Percentiles rank a stretch among this genome's conserved stretches.
phyloP scores from a whole-genome alignment of 2,113 vertebrate genomes.

The Pelmatolapia mariae region DNA sequence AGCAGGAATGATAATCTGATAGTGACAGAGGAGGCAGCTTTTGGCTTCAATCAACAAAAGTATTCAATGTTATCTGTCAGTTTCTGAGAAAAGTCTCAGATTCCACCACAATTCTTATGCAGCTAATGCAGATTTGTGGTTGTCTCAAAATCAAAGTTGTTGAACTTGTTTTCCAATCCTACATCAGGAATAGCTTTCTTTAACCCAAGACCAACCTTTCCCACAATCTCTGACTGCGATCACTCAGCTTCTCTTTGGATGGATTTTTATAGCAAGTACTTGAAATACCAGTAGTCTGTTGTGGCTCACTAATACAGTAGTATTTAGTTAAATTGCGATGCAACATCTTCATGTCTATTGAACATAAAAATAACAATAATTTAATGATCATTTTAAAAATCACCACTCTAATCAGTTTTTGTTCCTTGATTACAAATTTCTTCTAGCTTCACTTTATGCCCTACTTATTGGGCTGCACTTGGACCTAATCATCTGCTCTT shows the following conservation, averaged over 20 bases:
- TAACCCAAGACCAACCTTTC: background rate
- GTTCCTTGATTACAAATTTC: background rate
- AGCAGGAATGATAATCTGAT: conserved; percentile 38
- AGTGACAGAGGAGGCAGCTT: background rate
- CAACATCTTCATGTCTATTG: background rate
- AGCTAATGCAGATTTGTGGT: background rate
- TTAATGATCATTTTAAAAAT: background rate
- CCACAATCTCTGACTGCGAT: background rate
- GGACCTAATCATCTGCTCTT: background rate
- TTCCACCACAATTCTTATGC: background rate
- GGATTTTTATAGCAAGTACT: background rate
- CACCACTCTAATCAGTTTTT: fast-evolving
- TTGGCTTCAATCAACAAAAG: conserved; percentile 24
- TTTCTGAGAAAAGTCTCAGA: background rate
- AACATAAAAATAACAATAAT: background rate
- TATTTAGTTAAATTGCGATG: background rate
- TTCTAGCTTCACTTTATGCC: background rate
- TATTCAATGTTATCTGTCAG: background rate
- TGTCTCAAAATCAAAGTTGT: background rate
- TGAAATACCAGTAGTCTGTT: background rate
- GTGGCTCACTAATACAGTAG: too few species aligned
- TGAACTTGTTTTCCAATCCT: background rate
- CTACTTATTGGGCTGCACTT: background rate
- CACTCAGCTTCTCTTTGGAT: background rate
- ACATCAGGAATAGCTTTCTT: background rate